A percentile compares a stretch with the other conserved stretches of the same genome.
Evolutionary conservation across 2,113 vertebrate genomes (phyloP).

Genomic region (Megalops atlanticus): DNA sequence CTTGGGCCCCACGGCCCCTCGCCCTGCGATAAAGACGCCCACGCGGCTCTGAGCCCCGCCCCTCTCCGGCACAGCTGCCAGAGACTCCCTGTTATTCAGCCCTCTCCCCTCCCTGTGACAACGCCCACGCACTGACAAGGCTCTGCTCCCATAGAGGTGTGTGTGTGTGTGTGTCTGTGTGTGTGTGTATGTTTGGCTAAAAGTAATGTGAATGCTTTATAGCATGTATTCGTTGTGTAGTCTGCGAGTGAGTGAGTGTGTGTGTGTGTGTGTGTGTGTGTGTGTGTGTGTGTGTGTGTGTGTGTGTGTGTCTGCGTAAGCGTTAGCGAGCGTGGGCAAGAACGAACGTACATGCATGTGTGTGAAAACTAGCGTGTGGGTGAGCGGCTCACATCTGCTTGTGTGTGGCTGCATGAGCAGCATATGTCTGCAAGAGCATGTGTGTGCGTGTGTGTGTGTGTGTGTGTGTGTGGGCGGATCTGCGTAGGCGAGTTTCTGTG

Average conservation of each 20-base stretch:
- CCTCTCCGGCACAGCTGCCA: constrained; percentile 43
- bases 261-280: background rate
- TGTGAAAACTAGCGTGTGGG: constrained; percentile 10
- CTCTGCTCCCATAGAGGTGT: constrained; percentile 28
- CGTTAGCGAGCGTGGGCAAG: background rate
- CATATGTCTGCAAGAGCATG: constrained; percentile 71
- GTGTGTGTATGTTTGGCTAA: constrained; percentile 16
- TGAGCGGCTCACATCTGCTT: constrained; percentile 48
- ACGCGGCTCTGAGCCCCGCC: background rate
- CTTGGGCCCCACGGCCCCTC: constrained; percentile 14
- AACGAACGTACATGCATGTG: background rate
- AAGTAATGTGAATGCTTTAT: background rate
- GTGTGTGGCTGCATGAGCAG: constrained; percentile 62
- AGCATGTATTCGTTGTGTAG: constrained; percentile 18
- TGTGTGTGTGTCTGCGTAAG: constrained; percentile 1
- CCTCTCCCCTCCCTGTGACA: constrained; percentile 42
- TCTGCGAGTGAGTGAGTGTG: constrained; percentile 3
- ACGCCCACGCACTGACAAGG: constrained; percentile 39
- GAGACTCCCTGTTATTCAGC: constrained; percentile 44
- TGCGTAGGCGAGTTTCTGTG: constrained; percentile 62
- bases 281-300: constrained; percentile 9
- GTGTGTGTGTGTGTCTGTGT: constrained; percentile 26
- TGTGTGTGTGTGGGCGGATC: constrained; percentile 56
- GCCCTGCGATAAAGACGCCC: constrained; percentile 10
- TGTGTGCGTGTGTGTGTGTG: constrained; percentile 53